Evolutionary conservation across 2,113 vertebrate genomes (phyloP).

Genomic region (Malurus alboscapulatus): DNA sequence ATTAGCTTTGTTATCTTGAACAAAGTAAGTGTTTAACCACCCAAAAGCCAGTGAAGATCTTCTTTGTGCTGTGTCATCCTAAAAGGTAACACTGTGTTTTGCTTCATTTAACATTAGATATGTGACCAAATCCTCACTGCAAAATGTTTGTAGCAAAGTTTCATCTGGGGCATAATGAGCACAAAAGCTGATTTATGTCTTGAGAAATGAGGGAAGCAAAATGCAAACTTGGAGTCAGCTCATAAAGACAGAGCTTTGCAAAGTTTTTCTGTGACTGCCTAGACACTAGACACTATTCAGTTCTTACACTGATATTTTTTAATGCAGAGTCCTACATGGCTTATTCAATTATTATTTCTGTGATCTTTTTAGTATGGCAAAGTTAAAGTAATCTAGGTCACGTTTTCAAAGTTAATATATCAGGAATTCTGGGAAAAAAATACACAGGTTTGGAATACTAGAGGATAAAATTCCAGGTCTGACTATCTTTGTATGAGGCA

Average conservation of each 20-base stretch:
- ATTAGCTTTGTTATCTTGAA: not conserved
- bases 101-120: not conserved
- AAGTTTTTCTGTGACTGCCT: not conserved
- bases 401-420: not conserved
- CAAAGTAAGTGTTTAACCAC: not conserved
- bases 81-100: not conserved
- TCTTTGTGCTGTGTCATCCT: not conserved
- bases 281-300: not conserved
- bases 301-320: not conserved
- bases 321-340: not conserved
- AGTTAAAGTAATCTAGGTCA: not conserved
- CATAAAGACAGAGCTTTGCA: accelerated
- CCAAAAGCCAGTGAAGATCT: not conserved
- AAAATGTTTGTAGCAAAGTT: not conserved
- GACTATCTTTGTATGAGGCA: not conserved
- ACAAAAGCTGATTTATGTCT: not conserved
- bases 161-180: not conserved
- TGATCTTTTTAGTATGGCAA: not conserved
- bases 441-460: not conserved
- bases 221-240: not conserved
- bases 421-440: not conserved
- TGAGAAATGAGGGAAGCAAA: not conserved
- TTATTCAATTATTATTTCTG: not conserved
- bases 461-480: not conserved
- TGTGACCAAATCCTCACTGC: not conserved